phyloP scores from a whole-genome alignment of 2,797 vertebrate genomes.

The Hypotaenidia okinawae region DNA sequence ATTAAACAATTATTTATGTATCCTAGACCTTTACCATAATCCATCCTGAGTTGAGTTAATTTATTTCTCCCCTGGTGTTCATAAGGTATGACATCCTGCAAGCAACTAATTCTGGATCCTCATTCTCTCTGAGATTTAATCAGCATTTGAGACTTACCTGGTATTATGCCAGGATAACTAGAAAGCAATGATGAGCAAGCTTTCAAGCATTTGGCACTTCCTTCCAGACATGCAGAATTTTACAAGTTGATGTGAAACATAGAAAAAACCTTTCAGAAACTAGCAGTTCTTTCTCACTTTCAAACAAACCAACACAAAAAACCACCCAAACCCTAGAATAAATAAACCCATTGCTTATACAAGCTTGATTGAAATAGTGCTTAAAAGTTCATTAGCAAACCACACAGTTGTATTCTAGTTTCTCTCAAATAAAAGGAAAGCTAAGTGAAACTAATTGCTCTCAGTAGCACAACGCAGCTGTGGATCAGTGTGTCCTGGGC shows the following conservation, averaged over 20 bases:
- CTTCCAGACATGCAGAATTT: slow-evolving; percentile 26
- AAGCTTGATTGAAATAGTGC: background rate
- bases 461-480: background rate
- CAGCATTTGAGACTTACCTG: slow-evolving; percentile 41
- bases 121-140: slow-evolving; percentile 17
- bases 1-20: slow-evolving; percentile 46
- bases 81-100: slow-evolving; percentile 48
- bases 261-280: background rate
- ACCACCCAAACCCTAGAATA: background rate
- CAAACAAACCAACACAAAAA: background rate
- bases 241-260: background rate
- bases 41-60: slow-evolving; percentile 29
- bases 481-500: background rate
- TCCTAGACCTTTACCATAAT: slow-evolving; percentile 44
- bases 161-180: slow-evolving; percentile 35
- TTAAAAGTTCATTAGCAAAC: background rate
- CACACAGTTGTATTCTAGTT: background rate
- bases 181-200: slow-evolving; percentile 10
- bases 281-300: background rate
- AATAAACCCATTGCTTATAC: background rate
- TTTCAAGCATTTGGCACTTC: slow-evolving; percentile 15
- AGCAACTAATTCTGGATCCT: slow-evolving; percentile 50
- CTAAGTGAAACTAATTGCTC: background rate
- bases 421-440: slow-evolving; percentile 7
- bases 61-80: slow-evolving; percentile 51